Conservation (phyloP, 2,113 vertebrate species). For the Ptychochromis oligacanthus region DNA sequence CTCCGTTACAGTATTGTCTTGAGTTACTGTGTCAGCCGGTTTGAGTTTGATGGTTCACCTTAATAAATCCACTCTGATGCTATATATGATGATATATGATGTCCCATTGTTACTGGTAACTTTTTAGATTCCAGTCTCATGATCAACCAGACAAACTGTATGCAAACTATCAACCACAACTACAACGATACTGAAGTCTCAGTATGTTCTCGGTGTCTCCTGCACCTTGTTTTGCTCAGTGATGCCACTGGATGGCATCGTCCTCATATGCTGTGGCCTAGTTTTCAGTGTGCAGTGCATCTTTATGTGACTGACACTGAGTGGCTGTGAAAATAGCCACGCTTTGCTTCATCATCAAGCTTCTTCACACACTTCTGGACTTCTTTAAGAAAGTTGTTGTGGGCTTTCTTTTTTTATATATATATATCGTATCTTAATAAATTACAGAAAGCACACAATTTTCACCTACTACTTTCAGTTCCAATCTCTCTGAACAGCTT, state of each 20-base stretch:
- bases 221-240: not conserved
- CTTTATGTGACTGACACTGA: not conserved
- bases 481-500: not conserved
- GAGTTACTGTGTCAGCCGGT: no score
- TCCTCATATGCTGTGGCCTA: not conserved
- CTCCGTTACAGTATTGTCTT: no score
- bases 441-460: not conserved
- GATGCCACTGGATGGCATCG: conserved; percentile 48
- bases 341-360: not conserved
- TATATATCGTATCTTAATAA: no score
- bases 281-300: not conserved
- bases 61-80: no score
- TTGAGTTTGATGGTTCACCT: no score
- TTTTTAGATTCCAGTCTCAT: no score
- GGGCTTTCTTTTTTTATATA: not conserved
- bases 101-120: not conserved
- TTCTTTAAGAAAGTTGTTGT: not conserved
- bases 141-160: not conserved
- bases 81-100: not conserved
- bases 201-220: not conserved
- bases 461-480: not conserved
- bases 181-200: not conserved
- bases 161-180: not conserved
- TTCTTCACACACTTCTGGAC: not conserved
- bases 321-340: not conserved